Evolutionary conservation across 2,113 vertebrate genomes (phyloP), one percentile per base, ranked within the genome.

Genomic region (Poeciliopsis occidentalis): DNA sequence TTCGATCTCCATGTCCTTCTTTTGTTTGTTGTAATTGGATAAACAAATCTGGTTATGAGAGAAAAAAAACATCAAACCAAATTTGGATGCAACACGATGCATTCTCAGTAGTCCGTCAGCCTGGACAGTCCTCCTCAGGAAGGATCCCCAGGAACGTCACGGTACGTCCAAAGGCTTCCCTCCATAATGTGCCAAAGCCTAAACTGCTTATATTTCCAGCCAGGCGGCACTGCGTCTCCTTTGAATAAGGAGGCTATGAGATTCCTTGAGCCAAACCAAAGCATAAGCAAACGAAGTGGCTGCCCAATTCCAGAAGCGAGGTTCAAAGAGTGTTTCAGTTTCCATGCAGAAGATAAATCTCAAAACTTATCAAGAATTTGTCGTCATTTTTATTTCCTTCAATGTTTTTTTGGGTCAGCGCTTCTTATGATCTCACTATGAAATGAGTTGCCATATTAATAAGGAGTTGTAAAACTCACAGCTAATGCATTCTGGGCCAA

Each of bases 141-240:
- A 83, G 74, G 76, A 87, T 88, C 84, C 73, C 84, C 63, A 57
- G 76, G 83, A 81, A 88, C 76, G 68, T 67, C 82, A 5, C 24
- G 5, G 24, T 86, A 78, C 79, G 51, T 81, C 19, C 74, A 73
- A n/a, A 82, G 88, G 78, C 79, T 85, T 79, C 78, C 88, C 88
- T 87, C 75, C 67, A 39, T 80, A 83, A 86, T 74, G 39, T 83
- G 84, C 60, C 15, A 1, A 15, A 60, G 13, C 68, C 63, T 86
- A 71, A 86, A 79, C 84, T 63, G 82, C 64, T 82, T 73, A 81
- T 19, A 81, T 82, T 65, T 75, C 69, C 29, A n/a, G 41, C 77
- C 78, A 78, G 87, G 80, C 79, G 73, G 77, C 80, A 76, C 57
- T 3, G 47, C 17, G 54, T 78, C 64, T 72, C 72, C 29, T 47